Evolutionary conservation across 2,797 vertebrate species (phyloP), one percentile per base, ranked within the genome.

Genomic region (Phataginus tricuspis): DNA sequence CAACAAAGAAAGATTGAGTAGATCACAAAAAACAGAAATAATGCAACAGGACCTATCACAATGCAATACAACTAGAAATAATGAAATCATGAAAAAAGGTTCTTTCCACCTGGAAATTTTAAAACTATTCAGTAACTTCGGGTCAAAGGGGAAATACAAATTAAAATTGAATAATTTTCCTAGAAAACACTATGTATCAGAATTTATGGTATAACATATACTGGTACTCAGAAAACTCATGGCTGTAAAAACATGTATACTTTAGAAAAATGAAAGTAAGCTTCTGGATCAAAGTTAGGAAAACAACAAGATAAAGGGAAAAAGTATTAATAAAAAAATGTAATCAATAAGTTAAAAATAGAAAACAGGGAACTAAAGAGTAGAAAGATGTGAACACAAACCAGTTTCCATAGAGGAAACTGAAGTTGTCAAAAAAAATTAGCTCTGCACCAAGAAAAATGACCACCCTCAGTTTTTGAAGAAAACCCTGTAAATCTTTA

Each of bases 301-400:
- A 82, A 90, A 72, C 59, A 63, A 25, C n/a, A 78, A 49, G 19
- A 42, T 66, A 57, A 57, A 51, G 53, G n/a, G 19, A 87, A 59
- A 63, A 10, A 93, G 12, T 80, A 68, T 59, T 82, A 77, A 39
- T 85, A 82, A 2, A 75, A 69, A 77, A 37, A 49, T 91, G 59
- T 75, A 93, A 82, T 31, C 64, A 82, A 7, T 66, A 34, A 89
- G 11, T 75, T 96, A 74, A 74, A 90, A 89, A 25, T 66, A 63
- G 14, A 42, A 74, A 85, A 51, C 45, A 59, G 45, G 31, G 31
- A 61, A 39, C 49, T 51, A 34, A 42, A 64, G 18, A 68, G 4
- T 61, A 69, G 39, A 68, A 86, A 57, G 39, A 59, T 77, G 51
- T n/a, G 10, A 71, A 63, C 51, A 63, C 31, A 75, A 86, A 55